These are phyloP conservation scores for Watsonalla binaria DNA, from an alignment of 2,888 invertebrate species.

Conservation along the genomic window DNA sequence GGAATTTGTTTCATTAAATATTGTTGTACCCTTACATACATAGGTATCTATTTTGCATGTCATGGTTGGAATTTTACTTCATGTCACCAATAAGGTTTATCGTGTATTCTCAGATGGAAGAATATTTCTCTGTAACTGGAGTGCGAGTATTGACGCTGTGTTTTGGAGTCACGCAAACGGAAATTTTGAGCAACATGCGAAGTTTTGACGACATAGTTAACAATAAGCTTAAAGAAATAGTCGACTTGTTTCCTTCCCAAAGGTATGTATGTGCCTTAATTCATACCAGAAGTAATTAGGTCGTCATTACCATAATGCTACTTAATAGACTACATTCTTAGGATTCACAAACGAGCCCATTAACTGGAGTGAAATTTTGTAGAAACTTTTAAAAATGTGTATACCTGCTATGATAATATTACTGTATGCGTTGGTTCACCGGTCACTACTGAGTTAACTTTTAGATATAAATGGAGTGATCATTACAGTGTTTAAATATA, in stretches of 20 bases:
- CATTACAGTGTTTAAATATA: slow-evolving; percentile 15
- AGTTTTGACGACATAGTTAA: slow-evolving; percentile 23
- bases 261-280: background rate
- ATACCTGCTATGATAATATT: too few species aligned
- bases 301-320: too few species aligned
- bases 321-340: too few species aligned
- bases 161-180: slow-evolving; percentile 27
- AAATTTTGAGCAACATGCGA: slow-evolving; percentile 15
- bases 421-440: too few species aligned
- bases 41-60: background rate
- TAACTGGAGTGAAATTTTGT: too few species aligned
- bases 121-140: slow-evolving; percentile 20
- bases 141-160: slow-evolving; percentile 33
- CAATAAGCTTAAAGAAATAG: slow-evolving; percentile 5
- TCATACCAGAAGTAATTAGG: background rate
- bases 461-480: too few species aligned
- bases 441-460: too few species aligned
- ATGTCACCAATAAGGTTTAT: too few species aligned
- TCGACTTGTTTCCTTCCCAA: slow-evolving; percentile 5
- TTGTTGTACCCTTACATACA: background rate
- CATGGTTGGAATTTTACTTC: too few species aligned
- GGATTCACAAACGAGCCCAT: too few species aligned
- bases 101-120: slow-evolving; percentile 16
- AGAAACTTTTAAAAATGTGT: too few species aligned
- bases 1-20: background rate